phyloP scores from a whole-genome alignment of 2,113 vertebrate species.

The Cygnus atratus region DNA sequence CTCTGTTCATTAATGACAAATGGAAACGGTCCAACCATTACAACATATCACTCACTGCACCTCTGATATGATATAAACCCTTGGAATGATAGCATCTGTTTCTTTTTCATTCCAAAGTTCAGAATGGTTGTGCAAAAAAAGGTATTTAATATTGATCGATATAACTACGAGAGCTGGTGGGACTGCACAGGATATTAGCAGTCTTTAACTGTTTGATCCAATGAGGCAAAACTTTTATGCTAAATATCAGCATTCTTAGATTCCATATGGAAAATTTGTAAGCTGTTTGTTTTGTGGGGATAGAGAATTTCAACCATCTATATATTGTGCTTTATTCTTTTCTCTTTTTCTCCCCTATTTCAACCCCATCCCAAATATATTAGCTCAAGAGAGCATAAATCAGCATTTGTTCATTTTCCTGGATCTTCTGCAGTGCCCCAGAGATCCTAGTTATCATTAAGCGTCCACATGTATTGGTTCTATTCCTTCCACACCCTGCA shows the following conservation, averaged over 20 bases:
- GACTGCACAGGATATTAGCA: background rate
- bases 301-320: background rate
- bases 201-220: background rate
- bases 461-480: background rate
- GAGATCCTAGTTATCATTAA: background rate
- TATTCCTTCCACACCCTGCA: background rate
- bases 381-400: background rate
- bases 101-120: background rate
- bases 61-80: background rate
- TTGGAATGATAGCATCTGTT: background rate
- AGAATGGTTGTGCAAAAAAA: background rate
- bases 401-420: background rate
- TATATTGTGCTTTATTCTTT: background rate
- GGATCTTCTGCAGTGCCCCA: background rate
- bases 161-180: background rate
- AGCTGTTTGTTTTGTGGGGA: background rate
- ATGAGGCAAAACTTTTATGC: background rate
- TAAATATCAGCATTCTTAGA: background rate
- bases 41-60: background rate
- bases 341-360: background rate
- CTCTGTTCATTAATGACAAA: background rate
- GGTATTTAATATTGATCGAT: background rate
- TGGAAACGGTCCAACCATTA: background rate
- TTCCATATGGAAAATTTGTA: background rate
- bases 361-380: background rate